Conservation (phyloP, 2,797 vertebrate genomes). For the Sebastes itinus region DNA sequence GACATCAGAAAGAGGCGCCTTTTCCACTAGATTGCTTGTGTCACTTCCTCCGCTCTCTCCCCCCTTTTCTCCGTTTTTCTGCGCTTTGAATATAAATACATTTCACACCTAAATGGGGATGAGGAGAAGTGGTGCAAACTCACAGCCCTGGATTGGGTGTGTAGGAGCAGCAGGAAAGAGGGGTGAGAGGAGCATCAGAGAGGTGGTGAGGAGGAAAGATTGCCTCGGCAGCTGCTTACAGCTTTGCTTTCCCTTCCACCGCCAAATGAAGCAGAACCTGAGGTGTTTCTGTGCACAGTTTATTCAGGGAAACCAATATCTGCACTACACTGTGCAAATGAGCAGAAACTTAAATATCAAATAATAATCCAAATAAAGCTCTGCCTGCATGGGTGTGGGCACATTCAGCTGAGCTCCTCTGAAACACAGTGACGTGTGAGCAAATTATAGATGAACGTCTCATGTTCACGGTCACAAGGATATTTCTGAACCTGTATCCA, state of each 20-base stretch:
- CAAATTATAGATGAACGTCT: constrained; percentile 68
- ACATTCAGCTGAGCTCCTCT: constrained; percentile 24
- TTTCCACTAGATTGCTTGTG: constrained; percentile 66
- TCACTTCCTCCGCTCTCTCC: constrained; percentile 52
- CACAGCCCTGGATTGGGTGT: constrained; percentile 39
- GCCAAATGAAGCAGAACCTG: constrained; percentile 52
- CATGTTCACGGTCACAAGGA: constrained; percentile 53
- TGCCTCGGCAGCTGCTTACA: constrained; percentile 39
- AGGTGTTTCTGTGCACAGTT: constrained; percentile 38
- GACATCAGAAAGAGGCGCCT: constrained; percentile 55
- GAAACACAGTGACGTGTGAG: constrained; percentile 44
- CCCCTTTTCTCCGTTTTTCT: constrained; percentile 16
- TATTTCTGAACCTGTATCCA: constrained; percentile 62
- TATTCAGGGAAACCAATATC: constrained; percentile 55
- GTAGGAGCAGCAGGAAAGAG: constrained; percentile 34
- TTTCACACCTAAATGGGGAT: constrained; percentile 75
- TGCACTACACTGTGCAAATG: constrained; percentile 47
- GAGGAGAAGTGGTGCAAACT: constrained; percentile 62
- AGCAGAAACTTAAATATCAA: constrained; percentile 12
- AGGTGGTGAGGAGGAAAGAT: constrained; percentile 49
- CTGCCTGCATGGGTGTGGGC: constrained; percentile 8
- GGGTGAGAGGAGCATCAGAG: constrained; percentile 37
- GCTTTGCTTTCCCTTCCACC: constrained; percentile 29
- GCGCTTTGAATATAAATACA: constrained; percentile 73
- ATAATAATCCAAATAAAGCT: constrained; percentile 30